A percentile compares a stretch with the other conserved stretches of the same genome.
Conservation (phyloP, 2,113 vertebrate species). For the Oophaga pumilio region DNA sequence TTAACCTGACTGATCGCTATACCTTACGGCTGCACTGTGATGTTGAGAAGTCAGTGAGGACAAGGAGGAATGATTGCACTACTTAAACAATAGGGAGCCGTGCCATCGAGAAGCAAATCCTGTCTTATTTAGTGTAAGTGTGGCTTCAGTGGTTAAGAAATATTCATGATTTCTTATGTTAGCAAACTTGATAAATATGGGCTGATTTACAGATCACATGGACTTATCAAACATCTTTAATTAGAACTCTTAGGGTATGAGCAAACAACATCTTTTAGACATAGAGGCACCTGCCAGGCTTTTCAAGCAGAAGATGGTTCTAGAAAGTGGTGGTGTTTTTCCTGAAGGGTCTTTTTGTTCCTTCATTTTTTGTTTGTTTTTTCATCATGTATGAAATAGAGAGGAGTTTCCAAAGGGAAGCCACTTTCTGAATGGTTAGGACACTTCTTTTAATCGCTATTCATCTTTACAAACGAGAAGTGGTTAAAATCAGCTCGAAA, state of each 20-base stretch:
- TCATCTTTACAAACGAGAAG: too few species aligned
- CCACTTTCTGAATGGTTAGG: too few species aligned
- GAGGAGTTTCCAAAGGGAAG: too few species aligned
- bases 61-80: not conserved
- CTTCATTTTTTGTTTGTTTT: too few species aligned
- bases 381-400: too few species aligned
- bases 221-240: not conserved
- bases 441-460: too few species aligned
- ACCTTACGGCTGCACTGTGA: not conserved
- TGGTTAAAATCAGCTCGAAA: too few species aligned
- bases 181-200: not conserved
- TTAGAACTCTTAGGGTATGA: not conserved
- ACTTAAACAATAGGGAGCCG: not conserved
- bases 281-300: too few species aligned
- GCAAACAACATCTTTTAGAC: too few species aligned
- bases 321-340: too few species aligned
- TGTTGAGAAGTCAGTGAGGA: not conserved
- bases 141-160: not conserved
- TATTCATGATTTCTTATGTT: not conserved
- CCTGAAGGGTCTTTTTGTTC: too few species aligned
- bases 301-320: too few species aligned
- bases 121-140: not conserved
- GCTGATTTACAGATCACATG: not conserved
- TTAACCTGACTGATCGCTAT: not conserved
- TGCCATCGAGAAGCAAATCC: not conserved